Percentiles rank a stretch among this genome's conserved stretches.
Evolutionary conservation across 2,888 invertebrate genomes (phyloP).

Genomic region (Artemia sinica): DNA sequence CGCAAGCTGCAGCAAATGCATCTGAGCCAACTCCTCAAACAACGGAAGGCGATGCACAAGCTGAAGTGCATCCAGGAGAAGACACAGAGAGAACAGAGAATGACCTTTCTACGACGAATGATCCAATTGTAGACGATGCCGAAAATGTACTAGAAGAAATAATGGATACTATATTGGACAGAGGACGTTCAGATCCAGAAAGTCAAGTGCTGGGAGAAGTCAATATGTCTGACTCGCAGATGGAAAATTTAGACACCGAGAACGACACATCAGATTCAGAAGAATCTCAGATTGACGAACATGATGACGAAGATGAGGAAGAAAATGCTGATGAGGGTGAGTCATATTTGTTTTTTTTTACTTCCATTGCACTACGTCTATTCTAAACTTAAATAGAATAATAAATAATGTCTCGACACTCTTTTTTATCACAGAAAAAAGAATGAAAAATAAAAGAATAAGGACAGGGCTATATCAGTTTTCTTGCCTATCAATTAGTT

Average conservation of each 20-base stretch:
- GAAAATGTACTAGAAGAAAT: slow-evolving; percentile 46
- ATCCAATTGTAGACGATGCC: slow-evolving; percentile 34
- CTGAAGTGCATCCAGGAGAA: background rate
- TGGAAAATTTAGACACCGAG: slow-evolving; percentile 30
- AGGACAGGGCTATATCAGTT: no score
- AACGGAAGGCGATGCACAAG: background rate
- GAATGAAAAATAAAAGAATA: no score
- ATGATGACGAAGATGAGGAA: slow-evolving; percentile 29
- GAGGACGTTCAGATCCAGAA: slow-evolving; percentile 25
- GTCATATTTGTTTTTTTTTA: background rate
- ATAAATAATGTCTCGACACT: no score
- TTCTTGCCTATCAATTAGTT: no score
- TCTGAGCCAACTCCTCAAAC: background rate
- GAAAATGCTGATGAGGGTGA: slow-evolving; percentile 31
- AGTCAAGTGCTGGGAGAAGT: slow-evolving; percentile 32
- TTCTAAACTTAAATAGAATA: no score
- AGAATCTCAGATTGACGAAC: slow-evolving; percentile 34
- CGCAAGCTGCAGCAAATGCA: slow-evolving; percentile 15
- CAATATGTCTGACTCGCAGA: slow-evolving; percentile 32
- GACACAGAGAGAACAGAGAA: slow-evolving; percentile 37
- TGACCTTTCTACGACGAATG: slow-evolving; percentile 32
- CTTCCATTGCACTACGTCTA: no score
- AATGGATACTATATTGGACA: slow-evolving; percentile 47
- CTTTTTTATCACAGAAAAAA: no score
- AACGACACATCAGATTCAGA: slow-evolving; percentile 31